These are phyloP conservation scores for Sycophila texana DNA, from an alignment of 2,888 invertebrate genomes.

Conservation along the genomic window DNA sequence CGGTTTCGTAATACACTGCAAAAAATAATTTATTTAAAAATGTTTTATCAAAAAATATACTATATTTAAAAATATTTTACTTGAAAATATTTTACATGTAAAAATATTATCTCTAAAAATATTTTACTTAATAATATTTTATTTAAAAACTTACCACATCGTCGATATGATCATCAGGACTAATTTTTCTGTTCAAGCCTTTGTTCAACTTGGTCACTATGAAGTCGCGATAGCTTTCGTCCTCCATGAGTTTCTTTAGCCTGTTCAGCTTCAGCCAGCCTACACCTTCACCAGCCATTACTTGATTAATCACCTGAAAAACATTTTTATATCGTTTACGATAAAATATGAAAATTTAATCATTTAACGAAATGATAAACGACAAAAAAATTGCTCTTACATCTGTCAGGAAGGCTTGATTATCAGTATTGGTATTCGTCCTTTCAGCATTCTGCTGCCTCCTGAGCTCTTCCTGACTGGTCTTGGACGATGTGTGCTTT, in stretches of 20 bases:
- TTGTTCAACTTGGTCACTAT: constrained; percentile 96
- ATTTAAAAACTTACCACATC: constrained; percentile 87
- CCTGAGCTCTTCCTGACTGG: constrained; percentile 82
- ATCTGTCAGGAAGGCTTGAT: constrained; percentile 95
- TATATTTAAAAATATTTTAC: background rate
- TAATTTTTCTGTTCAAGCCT: constrained; percentile 93
- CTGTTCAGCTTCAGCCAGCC: constrained; percentile 97
- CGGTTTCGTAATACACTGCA: constrained; percentile 90
- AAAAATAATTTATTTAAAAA: constrained; percentile 6
- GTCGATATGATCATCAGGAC: constrained; percentile 97
- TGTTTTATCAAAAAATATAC: background rate
- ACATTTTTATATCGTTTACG: background rate
- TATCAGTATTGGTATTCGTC: constrained; percentile 89
- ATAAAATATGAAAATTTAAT: background rate
- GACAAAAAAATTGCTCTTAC: constrained; percentile 74
- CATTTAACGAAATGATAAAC: background rate
- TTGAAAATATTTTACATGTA: background rate
- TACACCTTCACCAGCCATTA: constrained; percentile 94
- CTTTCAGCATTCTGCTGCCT: constrained; percentile 83
- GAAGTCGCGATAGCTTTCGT: constrained; percentile 97
- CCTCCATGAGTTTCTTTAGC: constrained; percentile 97
- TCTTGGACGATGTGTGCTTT: constrained; percentile 85
- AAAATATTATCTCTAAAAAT: background rate
- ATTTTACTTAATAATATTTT: background rate
- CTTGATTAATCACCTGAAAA: constrained; percentile 85